Base-by-base conservation (phyloP, 2,113 vertebrate genomes). In the Genyomyrus donnyi region DNA sequence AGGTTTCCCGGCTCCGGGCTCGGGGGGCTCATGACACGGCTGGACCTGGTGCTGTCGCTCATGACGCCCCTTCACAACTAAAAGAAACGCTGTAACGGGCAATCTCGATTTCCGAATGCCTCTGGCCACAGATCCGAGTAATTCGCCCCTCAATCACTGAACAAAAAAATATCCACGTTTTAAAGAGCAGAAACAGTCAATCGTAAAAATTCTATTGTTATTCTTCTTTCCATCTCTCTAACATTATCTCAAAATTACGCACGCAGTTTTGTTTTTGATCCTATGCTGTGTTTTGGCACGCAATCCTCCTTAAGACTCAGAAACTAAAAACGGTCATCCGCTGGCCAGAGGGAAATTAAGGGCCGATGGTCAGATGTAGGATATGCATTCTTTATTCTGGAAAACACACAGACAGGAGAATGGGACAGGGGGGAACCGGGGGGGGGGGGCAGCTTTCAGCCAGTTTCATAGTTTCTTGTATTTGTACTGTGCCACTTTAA, bases 41-140 rank as follows among this genome's bases (percentile, higher is more conserved):
- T 88, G 48, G 92, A 88, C 89, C 91, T 90, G 31, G 77, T 56
- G 45, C 92, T 89, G 87, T 91, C 91, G 88, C 91, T 91, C 93
- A 93, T 93, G 8, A 13, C 45, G 21, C 0, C 83, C 83, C 24
- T 21, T 21, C 17, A n/a, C 39, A 83, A 45, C 3, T 48, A 46
- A 84, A 84, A 19, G 39, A 84, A 84, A 31, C 7, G 46, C 19
- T n/a, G 3, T 24, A 48, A 46, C 80, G 9, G 17, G 39, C 24
- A 48, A 46, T 84, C 39, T 21, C 39, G 80, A 48, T 84, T 84
- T n/a, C 15, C 10, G 5, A 74, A 74, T 74, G 66, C 11, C 66
- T 74, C 58, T 62, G 24, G 58, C 6, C 58, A 62, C 11, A 35
- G 27, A 77, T 77, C 27, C 35, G 70, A 39, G 31, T 77, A 39